These are phyloP conservation scores for Hololepta plana DNA, from an alignment of 2,888 invertebrate genomes.

Conservation along the genomic window DNA sequence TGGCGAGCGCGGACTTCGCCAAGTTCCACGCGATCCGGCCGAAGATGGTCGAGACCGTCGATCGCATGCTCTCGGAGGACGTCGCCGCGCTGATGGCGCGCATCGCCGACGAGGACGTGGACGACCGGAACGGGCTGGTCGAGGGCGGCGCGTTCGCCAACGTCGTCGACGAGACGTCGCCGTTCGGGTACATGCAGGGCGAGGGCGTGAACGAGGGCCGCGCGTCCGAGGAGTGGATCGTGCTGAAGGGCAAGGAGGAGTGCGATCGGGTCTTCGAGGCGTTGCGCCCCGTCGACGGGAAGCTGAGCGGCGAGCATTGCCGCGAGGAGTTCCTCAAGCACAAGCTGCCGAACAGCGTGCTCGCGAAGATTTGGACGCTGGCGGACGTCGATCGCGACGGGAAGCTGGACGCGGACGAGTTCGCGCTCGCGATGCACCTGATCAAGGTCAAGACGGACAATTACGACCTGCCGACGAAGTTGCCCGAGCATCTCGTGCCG, in stretches of 20 bases:
- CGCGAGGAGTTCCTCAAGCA: constrained; percentile 93
- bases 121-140: too few species aligned
- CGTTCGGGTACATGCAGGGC: constrained; percentile 83
- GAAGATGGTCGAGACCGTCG: constrained; percentile 77
- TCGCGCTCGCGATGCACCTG: constrained; percentile 91
- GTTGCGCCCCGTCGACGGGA: constrained; percentile 75
- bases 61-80: constrained; percentile 87
- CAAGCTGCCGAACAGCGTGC: constrained; percentile 87
- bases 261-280: constrained; percentile 68
- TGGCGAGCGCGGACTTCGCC: constrained; percentile 77
- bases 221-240: constrained; percentile 94
- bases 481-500: constrained; percentile 80
- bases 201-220: constrained; percentile 93
- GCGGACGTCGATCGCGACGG: constrained; percentile 92
- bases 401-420: constrained; percentile 85
- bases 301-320: constrained; percentile 77
- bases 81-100: constrained; percentile 90
- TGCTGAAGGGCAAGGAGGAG: constrained; percentile 66
- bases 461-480: constrained; percentile 69
- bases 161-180: constrained; percentile 56
- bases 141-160: constrained; percentile 88
- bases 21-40: constrained; percentile 86
- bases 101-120: constrained; percentile 53
- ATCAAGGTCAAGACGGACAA: constrained; percentile 79
- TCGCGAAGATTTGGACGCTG: constrained; percentile 95